Evolutionary conservation across 2,888 invertebrate genomes (phyloP), one percentile per base, ranked within the genome.

Genomic region (Rotaria socialis): DNA sequence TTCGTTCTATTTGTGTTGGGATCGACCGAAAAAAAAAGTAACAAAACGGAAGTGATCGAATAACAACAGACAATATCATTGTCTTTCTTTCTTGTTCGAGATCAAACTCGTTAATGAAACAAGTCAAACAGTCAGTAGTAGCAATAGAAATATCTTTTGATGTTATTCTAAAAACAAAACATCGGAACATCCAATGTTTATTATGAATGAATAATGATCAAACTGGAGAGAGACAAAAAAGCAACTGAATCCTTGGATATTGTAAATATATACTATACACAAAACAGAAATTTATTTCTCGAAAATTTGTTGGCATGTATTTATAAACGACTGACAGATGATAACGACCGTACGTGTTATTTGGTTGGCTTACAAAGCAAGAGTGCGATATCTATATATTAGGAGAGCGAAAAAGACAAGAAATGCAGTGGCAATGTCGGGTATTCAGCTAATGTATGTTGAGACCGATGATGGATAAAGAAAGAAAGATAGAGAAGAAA

Each of bases 271-370:
- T 67, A 67, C 35, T 35, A 67, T 67, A 67, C 67, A 67, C 67
- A 41, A 67, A 67, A 16, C 24, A 67, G 35, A 67, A 35, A 67
- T 67, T 67, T 67, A 19, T 67, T 67, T 67, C 67, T 67, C 35
- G 67, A 67, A 67, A 67, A 67, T 67, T 67, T 67, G 67, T 67
- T 67, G 67, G 67, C 67, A 67, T 67, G 67, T 67, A 67, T 67
- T 35, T 67, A 67, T 67, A 35, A 67, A 67, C 35, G 67, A 41
- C 35, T 67, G 35, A 19, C 19, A 67, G 67, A 67, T 67, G 67
- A 67, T 67, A 67, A 67, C 67, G 67, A 67, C 14, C 35, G 35
- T 67, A 67, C 67, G 67, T 67, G 67, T 14, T 67, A 67, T 67
- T 67, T 67, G 67, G 67, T 67, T 67, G 67, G 67, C 19, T 67